phyloP scores from a whole-genome alignment of 2,113 vertebrate genomes.

The Cyprinodon tularosa region DNA sequence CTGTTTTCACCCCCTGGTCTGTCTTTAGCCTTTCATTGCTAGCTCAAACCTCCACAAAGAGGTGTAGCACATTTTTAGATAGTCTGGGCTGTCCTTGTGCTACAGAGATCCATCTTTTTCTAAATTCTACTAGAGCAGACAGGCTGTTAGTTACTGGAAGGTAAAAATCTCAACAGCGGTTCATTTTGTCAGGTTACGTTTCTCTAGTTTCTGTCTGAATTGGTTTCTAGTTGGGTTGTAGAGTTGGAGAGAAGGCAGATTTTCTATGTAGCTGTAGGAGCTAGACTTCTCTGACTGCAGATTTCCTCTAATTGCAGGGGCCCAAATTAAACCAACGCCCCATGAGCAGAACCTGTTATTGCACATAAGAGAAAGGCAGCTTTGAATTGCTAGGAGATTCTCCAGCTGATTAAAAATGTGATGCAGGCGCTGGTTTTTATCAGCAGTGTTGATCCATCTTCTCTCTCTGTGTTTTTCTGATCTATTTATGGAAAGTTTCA shows the following conservation, averaged over 20 bases:
- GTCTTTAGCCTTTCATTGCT: not conserved
- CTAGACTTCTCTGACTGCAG: not conserved
- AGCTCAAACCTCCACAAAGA: slow-evolving; percentile 1
- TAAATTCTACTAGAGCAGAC: not conserved
- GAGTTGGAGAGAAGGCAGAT: not conserved
- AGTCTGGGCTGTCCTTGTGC: not conserved
- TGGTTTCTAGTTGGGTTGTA: not conserved
- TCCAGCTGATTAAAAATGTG: not conserved
- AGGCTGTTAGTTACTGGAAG: not conserved
- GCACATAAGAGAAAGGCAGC: not conserved
- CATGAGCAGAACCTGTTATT: not conserved
- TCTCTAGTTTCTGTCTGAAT: not conserved
- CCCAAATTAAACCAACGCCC: not conserved
- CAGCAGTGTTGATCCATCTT: not conserved
- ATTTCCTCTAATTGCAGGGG: not conserved
- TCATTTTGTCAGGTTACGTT: not conserved
- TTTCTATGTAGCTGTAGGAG: not conserved
- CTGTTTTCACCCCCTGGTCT: not conserved
- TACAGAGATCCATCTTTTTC: not conserved
- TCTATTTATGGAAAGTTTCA: not conserved
- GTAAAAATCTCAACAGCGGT: not conserved
- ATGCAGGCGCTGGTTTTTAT: slow-evolving; percentile 5
- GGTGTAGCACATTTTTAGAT: slow-evolving; percentile 3
- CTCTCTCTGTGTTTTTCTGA: not conserved
- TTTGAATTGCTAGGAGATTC: not conserved